Evolutionary conservation across 2,113 vertebrate species (phyloP).

Genomic region (Siniperca chuatsi): DNA sequence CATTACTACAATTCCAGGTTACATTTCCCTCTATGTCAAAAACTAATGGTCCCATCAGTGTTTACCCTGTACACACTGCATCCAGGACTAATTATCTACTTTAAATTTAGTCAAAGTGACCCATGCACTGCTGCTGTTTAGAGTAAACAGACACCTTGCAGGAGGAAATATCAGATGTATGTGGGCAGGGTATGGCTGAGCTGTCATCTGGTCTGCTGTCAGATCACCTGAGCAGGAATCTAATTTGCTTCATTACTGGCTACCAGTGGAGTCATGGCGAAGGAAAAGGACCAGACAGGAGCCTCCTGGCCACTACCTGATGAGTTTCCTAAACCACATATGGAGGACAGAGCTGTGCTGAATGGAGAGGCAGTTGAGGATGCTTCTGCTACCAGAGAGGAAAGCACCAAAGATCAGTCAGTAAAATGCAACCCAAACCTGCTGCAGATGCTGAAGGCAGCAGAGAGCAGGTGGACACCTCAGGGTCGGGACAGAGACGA

Average conservation of each 20-base stretch:
- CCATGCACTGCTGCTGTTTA: constrained; percentile 59
- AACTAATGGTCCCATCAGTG: neutral
- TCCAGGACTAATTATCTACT: constrained; percentile 36
- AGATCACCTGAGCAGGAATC: constrained; percentile 27
- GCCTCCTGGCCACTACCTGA: constrained; percentile 11
- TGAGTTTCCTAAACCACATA: constrained; percentile 28
- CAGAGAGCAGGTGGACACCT: constrained; percentile 56
- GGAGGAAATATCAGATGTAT: constrained; percentile 42
- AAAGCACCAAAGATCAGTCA: neutral
- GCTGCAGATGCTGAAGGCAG: constrained; percentile 76
- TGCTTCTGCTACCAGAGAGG: neutral
- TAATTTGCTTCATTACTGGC: constrained; percentile 13
- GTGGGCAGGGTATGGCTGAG: constrained; percentile 31
- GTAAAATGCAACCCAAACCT: constrained; percentile 59
- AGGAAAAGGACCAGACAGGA: constrained; percentile 35
- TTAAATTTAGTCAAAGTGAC: constrained; percentile 51
- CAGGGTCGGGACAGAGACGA: constrained; percentile 35
- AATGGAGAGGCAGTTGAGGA: constrained; percentile 5
- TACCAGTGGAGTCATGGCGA: constrained; percentile 39
- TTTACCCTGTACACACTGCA: constrained; percentile 60
- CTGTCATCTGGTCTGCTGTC: neutral
- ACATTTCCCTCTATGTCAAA: neutral
- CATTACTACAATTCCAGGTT: constrained; percentile 19
- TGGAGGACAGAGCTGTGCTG: neutral
- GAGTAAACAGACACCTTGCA: constrained; percentile 52